Percentiles rank a stretch among this genome's conserved stretches.
Evolutionary conservation across 2,113 vertebrate species (phyloP).

Genomic region (Vimba vimba): DNA sequence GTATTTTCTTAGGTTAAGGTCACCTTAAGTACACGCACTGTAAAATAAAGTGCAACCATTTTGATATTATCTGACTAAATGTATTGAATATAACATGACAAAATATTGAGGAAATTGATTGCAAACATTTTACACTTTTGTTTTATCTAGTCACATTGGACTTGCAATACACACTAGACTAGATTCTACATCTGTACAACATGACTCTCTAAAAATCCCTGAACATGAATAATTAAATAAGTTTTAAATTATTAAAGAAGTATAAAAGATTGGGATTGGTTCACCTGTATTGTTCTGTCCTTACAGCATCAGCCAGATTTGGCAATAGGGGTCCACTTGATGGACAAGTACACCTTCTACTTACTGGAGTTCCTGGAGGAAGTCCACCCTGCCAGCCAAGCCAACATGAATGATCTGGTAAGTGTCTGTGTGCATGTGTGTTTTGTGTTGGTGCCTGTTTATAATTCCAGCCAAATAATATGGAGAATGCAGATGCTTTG

Average conservation of each 20-base stretch:
- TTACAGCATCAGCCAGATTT: slow-evolving; percentile 96
- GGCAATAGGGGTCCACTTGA: slow-evolving; percentile 94
- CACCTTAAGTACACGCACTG: too few species aligned
- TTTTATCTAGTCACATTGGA: background rate
- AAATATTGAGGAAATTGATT: background rate
- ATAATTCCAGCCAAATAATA: background rate
- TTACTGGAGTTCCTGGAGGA: slow-evolving; percentile 97
- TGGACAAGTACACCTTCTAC: slow-evolving; percentile 98
- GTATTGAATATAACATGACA: background rate
- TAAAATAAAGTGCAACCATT: too few species aligned
- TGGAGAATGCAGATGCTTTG: background rate
- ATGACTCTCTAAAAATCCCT: background rate
- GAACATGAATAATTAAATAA: background rate
- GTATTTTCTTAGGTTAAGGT: too few species aligned
- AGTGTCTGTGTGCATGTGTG: slow-evolving; percentile 44
- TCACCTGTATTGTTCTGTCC: slow-evolving; percentile 30
- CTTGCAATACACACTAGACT: background rate
- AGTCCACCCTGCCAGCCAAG: slow-evolving; percentile 93
- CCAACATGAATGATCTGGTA: slow-evolving; percentile 96
- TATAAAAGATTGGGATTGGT: background rate
- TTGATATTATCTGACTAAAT: too few species aligned
- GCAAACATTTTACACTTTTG: background rate
- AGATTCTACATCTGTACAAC: background rate
- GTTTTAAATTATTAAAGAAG: background rate
- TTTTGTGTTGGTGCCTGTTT: background rate